phyloP scores from a whole-genome alignment of 1,140 invertebrate species.

The Zaprionus africanus region DNA sequence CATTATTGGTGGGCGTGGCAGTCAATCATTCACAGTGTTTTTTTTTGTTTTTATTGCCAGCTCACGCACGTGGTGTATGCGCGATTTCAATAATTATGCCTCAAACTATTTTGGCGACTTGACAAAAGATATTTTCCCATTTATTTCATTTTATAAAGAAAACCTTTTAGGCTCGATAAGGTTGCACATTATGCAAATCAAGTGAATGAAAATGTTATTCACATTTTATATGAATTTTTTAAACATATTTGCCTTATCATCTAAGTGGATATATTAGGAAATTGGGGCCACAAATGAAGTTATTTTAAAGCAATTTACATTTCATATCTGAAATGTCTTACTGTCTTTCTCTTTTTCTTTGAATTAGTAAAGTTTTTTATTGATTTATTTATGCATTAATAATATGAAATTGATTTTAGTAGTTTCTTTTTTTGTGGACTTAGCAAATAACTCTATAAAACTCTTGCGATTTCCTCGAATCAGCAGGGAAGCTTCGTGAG shows the following conservation, averaged over 20 bases:
- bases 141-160: not conserved
- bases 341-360: constrained; percentile 18
- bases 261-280: not conserved
- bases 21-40: not conserved
- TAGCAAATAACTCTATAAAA: not conserved
- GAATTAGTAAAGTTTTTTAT: not conserved
- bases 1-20: not conserved
- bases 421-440: not conserved
- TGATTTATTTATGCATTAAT: not conserved
- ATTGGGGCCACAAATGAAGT: constrained; percentile 11
- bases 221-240: constrained; percentile 8
- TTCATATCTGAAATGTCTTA: constrained; percentile 3
- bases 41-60: not conserved
- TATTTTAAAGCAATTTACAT: constrained; percentile 22
- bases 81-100: constrained; percentile 4
- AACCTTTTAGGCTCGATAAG: constrained; percentile 3
- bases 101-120: not conserved
- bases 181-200: constrained; percentile 2
- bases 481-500: constrained; percentile 31
- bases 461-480: constrained; percentile 18
- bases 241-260: constrained; percentile 4
- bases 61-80: constrained; percentile 29
- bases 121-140: not conserved
- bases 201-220: not conserved
- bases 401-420: not conserved